These are phyloP conservation scores for Enteromius treurensis DNA, from an alignment of 2,797 vertebrate species.

Conservation along the genomic window DNA sequence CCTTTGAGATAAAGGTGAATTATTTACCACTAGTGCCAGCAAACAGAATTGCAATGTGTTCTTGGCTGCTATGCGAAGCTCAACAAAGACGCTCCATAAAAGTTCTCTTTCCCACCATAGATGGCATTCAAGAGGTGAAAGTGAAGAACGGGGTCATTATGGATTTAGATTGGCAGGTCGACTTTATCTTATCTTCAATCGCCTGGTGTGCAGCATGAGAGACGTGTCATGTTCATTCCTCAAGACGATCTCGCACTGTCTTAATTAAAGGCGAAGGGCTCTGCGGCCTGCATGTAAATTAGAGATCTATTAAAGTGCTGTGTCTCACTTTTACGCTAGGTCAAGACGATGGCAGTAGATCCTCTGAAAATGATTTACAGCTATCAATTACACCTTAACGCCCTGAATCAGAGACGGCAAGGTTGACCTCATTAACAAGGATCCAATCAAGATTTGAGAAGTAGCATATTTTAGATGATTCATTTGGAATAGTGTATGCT, in stretches of 20 bases:
- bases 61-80: not conserved
- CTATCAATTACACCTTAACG: constrained; percentile 28
- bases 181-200: constrained; percentile 54
- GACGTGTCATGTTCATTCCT: constrained; percentile 41
- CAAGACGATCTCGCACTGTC: constrained; percentile 26
- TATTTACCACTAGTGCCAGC: not conserved
- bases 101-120: not conserved
- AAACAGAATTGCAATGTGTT: constrained; percentile 10
- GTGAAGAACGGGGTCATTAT: constrained; percentile 27
- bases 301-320: constrained; percentile 39
- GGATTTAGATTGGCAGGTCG: constrained; percentile 36
- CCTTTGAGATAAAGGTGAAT: not conserved
- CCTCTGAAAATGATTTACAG: constrained; percentile 42
- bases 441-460: constrained; percentile 32
- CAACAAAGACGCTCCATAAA: not conserved
- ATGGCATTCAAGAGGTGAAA: not conserved
- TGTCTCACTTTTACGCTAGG: constrained; percentile 31
- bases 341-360: constrained; percentile 36
- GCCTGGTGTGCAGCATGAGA: constrained; percentile 26
- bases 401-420: constrained; percentile 4
- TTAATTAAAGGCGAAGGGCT: constrained; percentile 55
- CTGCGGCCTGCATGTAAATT: constrained; percentile 46
- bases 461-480: constrained; percentile 23
- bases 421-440: constrained; percentile 35
- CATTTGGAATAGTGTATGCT: not conserved